Evolutionary conservation across 2,113 vertebrate genomes (phyloP).

Genomic region (Eulemur macaco): DNA sequence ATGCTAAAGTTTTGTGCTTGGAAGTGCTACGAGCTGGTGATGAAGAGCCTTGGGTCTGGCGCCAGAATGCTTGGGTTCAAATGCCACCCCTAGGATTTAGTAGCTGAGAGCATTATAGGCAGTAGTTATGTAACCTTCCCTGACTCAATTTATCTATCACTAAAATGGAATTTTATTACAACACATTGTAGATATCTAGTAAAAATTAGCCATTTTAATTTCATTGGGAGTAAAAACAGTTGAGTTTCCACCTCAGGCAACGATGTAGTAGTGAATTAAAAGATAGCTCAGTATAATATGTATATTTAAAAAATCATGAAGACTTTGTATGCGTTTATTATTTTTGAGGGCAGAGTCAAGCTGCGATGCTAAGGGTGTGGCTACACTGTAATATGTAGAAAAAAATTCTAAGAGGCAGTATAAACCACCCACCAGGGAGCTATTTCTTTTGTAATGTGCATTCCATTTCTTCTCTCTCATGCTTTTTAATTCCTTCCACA

Average conservation of each 20-base stretch:
- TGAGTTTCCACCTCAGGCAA: background rate
- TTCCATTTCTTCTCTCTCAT: constrained; percentile 81
- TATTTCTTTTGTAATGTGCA: constrained; percentile 73
- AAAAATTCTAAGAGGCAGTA: constrained; percentile 67
- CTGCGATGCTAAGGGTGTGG: constrained; percentile 73
- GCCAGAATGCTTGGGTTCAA: background rate
- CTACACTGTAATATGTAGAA: constrained; percentile 70
- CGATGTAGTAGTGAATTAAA: background rate
- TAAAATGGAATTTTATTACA: constrained; percentile 32
- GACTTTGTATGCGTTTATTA: background rate
- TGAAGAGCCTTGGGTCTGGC: background rate
- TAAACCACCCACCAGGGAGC: constrained; percentile 70
- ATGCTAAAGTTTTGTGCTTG: background rate
- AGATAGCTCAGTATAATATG: background rate
- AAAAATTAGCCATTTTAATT: constrained; percentile 19
- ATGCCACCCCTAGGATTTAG: background rate
- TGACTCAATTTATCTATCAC: constrained; percentile 23
- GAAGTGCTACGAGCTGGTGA: background rate
- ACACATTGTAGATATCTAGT: background rate
- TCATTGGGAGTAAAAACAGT: background rate
- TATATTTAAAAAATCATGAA: background rate
- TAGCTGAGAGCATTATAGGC: background rate
- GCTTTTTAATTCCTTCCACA: constrained; percentile 87
- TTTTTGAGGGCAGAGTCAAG: constrained; percentile 48
- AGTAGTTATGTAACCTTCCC: background rate